Conservation (phyloP, 2,113 vertebrate species). For the Tonatia bakeri region DNA sequence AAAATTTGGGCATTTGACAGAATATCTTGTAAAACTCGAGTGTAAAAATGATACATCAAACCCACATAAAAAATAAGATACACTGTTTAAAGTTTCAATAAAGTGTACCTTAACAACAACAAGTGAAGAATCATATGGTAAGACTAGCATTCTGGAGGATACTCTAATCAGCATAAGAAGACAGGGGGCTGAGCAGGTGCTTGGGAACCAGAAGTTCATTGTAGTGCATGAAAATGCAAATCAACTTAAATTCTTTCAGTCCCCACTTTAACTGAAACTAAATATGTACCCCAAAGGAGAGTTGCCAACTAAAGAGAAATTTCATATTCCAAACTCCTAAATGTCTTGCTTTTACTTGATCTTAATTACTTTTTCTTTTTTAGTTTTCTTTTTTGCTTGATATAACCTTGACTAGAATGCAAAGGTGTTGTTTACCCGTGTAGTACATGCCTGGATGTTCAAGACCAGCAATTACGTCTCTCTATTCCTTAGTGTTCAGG, state of each 20-base stretch:
- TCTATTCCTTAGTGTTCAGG: not conserved
- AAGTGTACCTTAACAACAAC: not conserved
- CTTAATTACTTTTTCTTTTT: not conserved
- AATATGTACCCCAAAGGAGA: not conserved
- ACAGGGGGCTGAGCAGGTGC: not conserved
- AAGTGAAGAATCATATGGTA: not conserved
- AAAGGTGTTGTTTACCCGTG: constrained; percentile 22
- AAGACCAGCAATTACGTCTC: not conserved
- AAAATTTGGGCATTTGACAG: not conserved
- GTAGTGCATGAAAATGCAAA: constrained; percentile 1
- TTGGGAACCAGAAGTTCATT: constrained; percentile 21
- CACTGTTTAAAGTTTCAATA: not conserved
- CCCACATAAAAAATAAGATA: not conserved
- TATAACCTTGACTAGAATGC: not conserved
- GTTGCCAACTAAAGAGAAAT: not conserved
- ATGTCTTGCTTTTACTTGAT: not conserved
- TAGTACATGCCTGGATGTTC: not conserved
- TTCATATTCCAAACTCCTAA: not conserved
- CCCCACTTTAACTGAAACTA: constrained; percentile 9
- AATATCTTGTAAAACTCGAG: not conserved
- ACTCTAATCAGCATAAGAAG: not conserved
- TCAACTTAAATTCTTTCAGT: constrained; percentile 2
- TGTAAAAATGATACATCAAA: constrained; percentile 2
- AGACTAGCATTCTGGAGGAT: not conserved
- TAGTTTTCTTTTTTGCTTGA: not conserved